A percentile compares a stretch with the other conserved stretches of the same genome.
These are phyloP conservation scores for Thumatha senex DNA, from an alignment of 2,888 invertebrate genomes.

Conservation along the genomic window DNA sequence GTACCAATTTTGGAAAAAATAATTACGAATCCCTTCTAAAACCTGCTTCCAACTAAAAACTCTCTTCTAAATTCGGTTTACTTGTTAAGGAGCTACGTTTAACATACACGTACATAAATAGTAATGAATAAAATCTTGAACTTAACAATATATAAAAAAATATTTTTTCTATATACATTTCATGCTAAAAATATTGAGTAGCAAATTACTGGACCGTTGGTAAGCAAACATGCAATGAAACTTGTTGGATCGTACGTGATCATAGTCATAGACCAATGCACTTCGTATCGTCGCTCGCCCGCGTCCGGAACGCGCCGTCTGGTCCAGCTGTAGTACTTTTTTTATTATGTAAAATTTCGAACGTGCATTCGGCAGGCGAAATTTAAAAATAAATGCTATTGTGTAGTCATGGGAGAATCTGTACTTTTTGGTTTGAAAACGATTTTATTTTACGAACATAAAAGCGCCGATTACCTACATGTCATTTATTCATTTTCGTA, in stretches of 20 bases:
- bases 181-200: constrained; percentile 10
- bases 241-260: constrained; percentile 33
- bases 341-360: constrained; percentile 35
- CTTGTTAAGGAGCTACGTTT: too few relatives aligned
- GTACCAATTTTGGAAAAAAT: too few relatives aligned
- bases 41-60: too few relatives aligned
- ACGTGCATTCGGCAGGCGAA: constrained; percentile 31
- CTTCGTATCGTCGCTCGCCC: constrained; percentile 46
- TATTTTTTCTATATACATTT: too few relatives aligned
- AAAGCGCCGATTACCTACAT: not conserved
- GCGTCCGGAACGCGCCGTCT: constrained; percentile 48
- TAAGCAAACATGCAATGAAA: constrained; percentile 15
- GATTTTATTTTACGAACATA: not conserved
- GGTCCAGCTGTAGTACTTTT: constrained; percentile 41
- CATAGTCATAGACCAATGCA: constrained; percentile 46
- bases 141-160: too few relatives aligned
- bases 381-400: constrained; percentile 27
- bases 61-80: too few relatives aligned
- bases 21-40: too few relatives aligned
- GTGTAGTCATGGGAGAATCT: constrained; percentile 13
- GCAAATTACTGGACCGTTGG: constrained; percentile 25
- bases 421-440: not conserved
- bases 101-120: too few relatives aligned
- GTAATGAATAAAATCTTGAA: too few relatives aligned
- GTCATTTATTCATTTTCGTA: too few relatives aligned